Percentiles rank a stretch among this genome's conserved stretches.
Conservation (phyloP, 23 tunicate species). For the Ciona savignyi region DNA sequence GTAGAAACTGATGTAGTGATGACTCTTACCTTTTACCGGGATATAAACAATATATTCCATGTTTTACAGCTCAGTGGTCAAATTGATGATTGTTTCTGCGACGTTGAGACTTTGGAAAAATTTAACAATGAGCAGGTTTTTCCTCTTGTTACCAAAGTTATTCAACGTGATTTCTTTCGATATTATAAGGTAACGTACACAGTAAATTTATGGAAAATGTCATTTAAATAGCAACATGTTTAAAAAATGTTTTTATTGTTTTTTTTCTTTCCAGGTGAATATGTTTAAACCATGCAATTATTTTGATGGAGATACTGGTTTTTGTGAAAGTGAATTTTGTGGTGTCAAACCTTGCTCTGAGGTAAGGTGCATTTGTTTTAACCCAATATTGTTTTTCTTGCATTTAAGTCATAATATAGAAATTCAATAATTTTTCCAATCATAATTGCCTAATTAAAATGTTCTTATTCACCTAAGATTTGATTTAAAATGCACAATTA, state of each 20-base stretch:
- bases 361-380: too few relatives aligned
- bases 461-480: too few relatives aligned
- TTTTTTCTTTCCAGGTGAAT: constrained; percentile 50
- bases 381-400: too few relatives aligned
- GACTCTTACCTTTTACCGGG: too few relatives aligned
- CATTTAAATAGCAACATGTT: not conserved
- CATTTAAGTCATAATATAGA: too few relatives aligned
- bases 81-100: constrained; percentile 94
- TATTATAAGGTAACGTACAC: constrained; percentile 65
- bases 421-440: too few relatives aligned
- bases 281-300: constrained; percentile 69
- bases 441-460: too few relatives aligned
- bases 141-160: constrained; percentile 43
- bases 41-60: too few relatives aligned
- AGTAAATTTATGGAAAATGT: not conserved
- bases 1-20: too few relatives aligned
- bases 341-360: constrained; percentile 81
- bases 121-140: constrained; percentile 76
- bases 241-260: not conserved
- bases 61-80: constrained; percentile 64
- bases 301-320: constrained; percentile 77
- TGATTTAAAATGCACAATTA: too few relatives aligned
- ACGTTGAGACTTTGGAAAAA: constrained; percentile 76
- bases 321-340: constrained; percentile 85
- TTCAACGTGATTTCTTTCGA: constrained; percentile 59